Base-by-base conservation (phyloP, 2,888 invertebrate genomes). In the Drosophila maculinotata region DNA sequence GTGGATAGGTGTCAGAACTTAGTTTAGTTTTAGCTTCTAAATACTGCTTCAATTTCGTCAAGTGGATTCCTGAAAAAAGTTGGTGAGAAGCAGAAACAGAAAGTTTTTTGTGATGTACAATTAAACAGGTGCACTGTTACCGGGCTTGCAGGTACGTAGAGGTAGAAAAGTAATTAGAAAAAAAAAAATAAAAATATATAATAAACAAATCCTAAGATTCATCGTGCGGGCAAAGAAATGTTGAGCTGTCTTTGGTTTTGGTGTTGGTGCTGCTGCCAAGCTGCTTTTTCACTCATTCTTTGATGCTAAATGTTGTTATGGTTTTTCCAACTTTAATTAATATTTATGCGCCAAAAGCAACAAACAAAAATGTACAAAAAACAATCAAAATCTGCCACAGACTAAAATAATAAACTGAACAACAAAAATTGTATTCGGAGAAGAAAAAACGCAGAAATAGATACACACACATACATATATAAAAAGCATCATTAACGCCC, bases 31-130 rank as follows among this genome's bases (percentile, higher is more conserved):
- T 90, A 91, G 88, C 89, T 89, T 91, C 85, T 91, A 90, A 92
- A 90, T 88, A 91, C 92, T 87, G 92, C 92, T 90, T 91, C 92
- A 85, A 92, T 90, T 91, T 91, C 91, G 78, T 90, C 91, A 74
- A 91, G 88, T 87, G 90, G 90, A 89, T 91, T 91, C 91, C 92
- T 92, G 90, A 72, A 89, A 89, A 79, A 80, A 79, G 69, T 77
- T 68, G 54, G 51, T 65, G 64, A 72, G 45, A 73, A 75, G 73
- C 66, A 81, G 56, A 76, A 84, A 79, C 71, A 87, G 69, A 73
- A 78, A 84, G 65, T 57, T 64, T 20, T 53, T 58, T 60, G 63
- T 60, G 68, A 53, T 81, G 45, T 78, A 83, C 57, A 87, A 66
- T 70, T 70, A 76, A 68, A 74, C 41, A 62, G 33, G 72, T 73